Conservation (phyloP, 2,888 invertebrate genomes). For the Carcina quercana region DNA sequence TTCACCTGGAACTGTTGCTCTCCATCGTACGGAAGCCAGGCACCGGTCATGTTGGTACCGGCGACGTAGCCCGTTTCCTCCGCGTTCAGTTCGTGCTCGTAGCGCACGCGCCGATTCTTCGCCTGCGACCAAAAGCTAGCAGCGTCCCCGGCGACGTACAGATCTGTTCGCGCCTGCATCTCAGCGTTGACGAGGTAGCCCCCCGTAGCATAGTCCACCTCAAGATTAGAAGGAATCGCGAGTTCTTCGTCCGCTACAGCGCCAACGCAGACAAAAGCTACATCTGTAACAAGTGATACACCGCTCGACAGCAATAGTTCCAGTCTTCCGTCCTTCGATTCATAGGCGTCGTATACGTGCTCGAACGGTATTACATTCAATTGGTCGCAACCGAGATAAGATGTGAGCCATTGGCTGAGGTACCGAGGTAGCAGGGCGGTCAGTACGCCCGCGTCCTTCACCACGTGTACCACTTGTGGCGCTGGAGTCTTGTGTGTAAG, state of each 20-base stretch:
- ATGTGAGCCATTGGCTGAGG: conserved; percentile 61
- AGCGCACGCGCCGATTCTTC: conserved; percentile 44
- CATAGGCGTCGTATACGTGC: conserved; percentile 48
- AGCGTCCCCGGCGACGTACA: conserved; percentile 60
- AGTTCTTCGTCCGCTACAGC: conserved; percentile 39
- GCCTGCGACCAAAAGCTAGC: conserved; percentile 56
- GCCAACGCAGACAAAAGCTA: conserved; percentile 37
- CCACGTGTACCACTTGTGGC: conserved; percentile 37
- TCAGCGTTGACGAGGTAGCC: conserved; percentile 58
- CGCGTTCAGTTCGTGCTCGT: conserved; percentile 44
- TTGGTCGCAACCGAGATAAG: neutral
- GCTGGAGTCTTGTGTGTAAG: conserved; percentile 48
- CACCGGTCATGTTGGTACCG: conserved; percentile 61
- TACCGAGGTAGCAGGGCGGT: conserved; percentile 51
- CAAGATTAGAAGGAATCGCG: conserved; percentile 44
- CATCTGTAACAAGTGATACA: conserved; percentile 43
- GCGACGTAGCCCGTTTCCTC: conserved; percentile 50
- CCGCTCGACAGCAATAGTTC: conserved; percentile 55
- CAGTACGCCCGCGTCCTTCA: conserved; percentile 52
- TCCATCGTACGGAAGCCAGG: conserved; percentile 50
- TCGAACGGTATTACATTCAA: neutral
- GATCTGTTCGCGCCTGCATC: conserved; percentile 50
- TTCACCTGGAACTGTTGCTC: conserved; percentile 44
- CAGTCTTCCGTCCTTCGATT: conserved; percentile 42
- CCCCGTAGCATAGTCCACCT: conserved; percentile 43